These are phyloP conservation scores for Platysternon megacephalum DNA, from an alignment of 2,113 vertebrate species.

Conservation along the genomic window DNA sequence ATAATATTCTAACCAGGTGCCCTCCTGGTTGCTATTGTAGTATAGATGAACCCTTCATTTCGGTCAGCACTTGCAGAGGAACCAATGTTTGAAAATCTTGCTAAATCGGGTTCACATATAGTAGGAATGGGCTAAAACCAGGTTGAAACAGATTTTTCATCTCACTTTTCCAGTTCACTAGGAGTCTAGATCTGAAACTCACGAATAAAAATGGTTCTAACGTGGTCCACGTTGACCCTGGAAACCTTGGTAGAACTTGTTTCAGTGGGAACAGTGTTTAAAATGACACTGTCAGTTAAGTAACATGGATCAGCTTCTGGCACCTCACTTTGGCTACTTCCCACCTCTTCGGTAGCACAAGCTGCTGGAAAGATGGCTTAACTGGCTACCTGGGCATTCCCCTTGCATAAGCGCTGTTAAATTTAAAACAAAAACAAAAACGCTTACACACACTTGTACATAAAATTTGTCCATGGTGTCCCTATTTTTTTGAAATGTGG, in stretches of 20 bases:
- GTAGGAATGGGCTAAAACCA: not conserved
- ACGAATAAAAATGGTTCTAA: not conserved
- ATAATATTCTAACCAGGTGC: not conserved
- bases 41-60: not conserved
- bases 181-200: conserved; percentile 11
- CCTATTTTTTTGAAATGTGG: not conserved
- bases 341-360: not conserved
- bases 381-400: fast-evolving
- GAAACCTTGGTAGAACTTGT: fast-evolving
- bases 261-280: fast-evolving
- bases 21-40: not conserved
- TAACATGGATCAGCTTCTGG: fast-evolving
- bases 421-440: not conserved
- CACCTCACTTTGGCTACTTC: not conserved
- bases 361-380: not conserved
- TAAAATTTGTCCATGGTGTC: not conserved
- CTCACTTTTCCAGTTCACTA: not conserved
- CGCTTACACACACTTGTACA: not conserved
- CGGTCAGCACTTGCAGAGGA: not conserved
- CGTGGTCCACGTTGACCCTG: not conserved
- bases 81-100: not conserved
- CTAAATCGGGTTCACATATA: not conserved
- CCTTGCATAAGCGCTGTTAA: not conserved
- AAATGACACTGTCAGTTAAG: fast-evolving
- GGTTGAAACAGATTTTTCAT: not conserved